Conservation (phyloP, 2,113 vertebrate species). For the Electrona antarctica region DNA sequence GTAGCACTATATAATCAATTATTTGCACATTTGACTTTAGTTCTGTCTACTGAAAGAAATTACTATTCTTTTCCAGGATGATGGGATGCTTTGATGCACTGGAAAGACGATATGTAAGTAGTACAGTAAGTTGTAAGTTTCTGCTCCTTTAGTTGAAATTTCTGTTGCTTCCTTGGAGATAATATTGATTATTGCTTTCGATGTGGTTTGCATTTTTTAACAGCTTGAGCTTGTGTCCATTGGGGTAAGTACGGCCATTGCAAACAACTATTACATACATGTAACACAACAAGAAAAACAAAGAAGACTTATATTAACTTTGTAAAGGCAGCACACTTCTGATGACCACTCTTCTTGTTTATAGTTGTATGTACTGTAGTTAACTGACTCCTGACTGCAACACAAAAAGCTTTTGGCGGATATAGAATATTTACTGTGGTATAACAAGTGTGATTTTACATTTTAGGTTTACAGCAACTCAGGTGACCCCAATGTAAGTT, state of each 20-base stretch:
- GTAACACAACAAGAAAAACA: background rate
- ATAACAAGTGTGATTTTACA: background rate
- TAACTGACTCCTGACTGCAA: background rate
- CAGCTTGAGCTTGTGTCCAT: slow-evolving; percentile 82
- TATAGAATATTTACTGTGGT: background rate
- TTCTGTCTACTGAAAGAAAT: too few relatives aligned
- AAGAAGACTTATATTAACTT: background rate
- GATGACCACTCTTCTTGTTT: background rate
- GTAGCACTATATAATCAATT: background rate
- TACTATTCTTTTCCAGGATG: slow-evolving; percentile 81
- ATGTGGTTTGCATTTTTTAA: slow-evolving; percentile 24
- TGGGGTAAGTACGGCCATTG: slow-evolving; percentile 71
- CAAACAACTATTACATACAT: background rate
- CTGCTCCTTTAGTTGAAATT: background rate
- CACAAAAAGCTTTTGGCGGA: background rate
- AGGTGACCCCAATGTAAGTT: slow-evolving; percentile 78
- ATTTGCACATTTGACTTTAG: too few relatives aligned
- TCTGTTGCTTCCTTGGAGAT: background rate
- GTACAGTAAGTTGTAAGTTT: background rate
- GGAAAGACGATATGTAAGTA: slow-evolving; percentile 94
- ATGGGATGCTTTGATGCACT: slow-evolving; percentile 95
- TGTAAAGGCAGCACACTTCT: too few relatives aligned
- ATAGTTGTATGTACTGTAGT: background rate
- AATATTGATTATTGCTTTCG: background rate
- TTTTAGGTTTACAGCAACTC: slow-evolving; percentile 78